These are phyloP conservation scores for Rhabdomys pumilio DNA, from an alignment of 2,797 vertebrate genomes.

Conservation along the genomic window DNA sequence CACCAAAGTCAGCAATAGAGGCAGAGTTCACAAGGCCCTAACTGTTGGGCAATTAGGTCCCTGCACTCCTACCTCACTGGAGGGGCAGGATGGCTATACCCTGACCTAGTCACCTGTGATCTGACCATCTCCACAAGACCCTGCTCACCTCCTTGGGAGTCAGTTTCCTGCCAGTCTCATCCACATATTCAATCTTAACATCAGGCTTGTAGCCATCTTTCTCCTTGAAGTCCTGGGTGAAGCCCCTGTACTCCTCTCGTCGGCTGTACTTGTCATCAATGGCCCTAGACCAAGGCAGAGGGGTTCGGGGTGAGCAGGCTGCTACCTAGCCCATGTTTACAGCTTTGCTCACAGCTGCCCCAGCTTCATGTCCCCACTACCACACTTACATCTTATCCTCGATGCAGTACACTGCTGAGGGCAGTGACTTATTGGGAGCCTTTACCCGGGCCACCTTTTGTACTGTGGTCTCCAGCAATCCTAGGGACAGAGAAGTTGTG, in stretches of 20 bases:
- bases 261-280: conserved; percentile 97
- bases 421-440: conserved; percentile 91
- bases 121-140: neutral
- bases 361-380: fast-evolving
- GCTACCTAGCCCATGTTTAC: fast-evolving
- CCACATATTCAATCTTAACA: conserved; percentile 97
- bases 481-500: conserved; percentile 77
- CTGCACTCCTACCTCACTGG: neutral
- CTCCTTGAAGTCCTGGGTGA: conserved; percentile 97
- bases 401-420: conserved; percentile 96
- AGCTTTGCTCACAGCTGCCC: fast-evolving
- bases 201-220: conserved; percentile 95
- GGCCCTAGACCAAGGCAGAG: conserved; percentile 86
- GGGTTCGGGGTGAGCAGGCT: neutral
- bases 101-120: no score
- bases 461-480: conserved; percentile 95
- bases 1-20: neutral
- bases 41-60: no score
- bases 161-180: conserved; percentile 95
- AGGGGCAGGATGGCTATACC: neutral
- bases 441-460: conserved; percentile 95
- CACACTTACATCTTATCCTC: conserved; percentile 95
- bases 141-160: conserved; percentile 94
- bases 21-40: no score
- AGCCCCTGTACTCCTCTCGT: conserved; percentile 96